Percentiles rank a stretch among this genome's conserved stretches.
phyloP scores from a whole-genome alignment of 2,888 invertebrate genomes.

The Carpatolechia fugitivella region DNA sequence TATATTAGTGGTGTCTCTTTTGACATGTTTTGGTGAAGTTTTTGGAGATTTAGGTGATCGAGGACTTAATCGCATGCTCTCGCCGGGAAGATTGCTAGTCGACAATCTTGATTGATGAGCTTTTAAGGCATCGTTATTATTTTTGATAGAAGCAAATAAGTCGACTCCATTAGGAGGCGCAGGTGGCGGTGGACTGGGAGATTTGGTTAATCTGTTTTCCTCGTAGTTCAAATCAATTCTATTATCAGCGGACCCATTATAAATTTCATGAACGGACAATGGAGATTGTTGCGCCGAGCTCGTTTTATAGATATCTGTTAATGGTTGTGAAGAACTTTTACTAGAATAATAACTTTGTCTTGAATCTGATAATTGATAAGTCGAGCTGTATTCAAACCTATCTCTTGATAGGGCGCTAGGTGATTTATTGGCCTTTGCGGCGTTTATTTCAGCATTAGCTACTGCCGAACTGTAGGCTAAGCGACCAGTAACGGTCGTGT shows the following conservation, averaged over 20 bases:
- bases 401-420: constrained; percentile 78
- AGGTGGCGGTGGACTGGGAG: constrained; percentile 89
- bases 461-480: constrained; percentile 84
- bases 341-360: constrained; percentile 60
- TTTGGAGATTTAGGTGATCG: constrained; percentile 86
- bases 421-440: constrained; percentile 72
- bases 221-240: constrained; percentile 70
- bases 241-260: constrained; percentile 76
- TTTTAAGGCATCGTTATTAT: constrained; percentile 49
- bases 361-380: constrained; percentile 68
- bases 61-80: constrained; percentile 81
- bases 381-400: constrained; percentile 78
- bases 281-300: constrained; percentile 81
- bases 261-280: constrained; percentile 81
- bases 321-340: constrained; percentile 56
- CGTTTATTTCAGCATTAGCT: constrained; percentile 80
- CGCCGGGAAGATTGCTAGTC: constrained; percentile 49
- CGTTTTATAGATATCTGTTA: constrained; percentile 75
- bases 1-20: constrained; percentile 80
- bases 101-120: constrained; percentile 55
- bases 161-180: constrained; percentile 84
- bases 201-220: constrained; percentile 68
- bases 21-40: constrained; percentile 84
- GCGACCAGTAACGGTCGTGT: constrained; percentile 82
- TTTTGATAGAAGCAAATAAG: constrained; percentile 67